phyloP scores from a whole-genome alignment of 1,140 invertebrate genomes.

The Zaprionus capensis region DNA sequence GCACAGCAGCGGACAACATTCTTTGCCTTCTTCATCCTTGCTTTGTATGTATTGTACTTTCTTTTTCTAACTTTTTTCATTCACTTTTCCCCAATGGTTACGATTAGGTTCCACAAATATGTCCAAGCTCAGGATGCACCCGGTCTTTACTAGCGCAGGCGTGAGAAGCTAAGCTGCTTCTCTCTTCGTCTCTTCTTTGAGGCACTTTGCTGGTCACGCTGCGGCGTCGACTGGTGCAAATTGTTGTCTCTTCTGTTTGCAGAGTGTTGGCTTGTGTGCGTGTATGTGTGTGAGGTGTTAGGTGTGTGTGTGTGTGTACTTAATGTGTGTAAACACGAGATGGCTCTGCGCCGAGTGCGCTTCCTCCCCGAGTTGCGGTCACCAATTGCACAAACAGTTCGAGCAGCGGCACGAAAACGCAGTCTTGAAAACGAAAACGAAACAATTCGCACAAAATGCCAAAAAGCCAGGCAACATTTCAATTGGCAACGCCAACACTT shows the following conservation, averaged over 20 bases:
- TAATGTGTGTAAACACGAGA: conserved; percentile 28
- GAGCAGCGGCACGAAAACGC: background rate
- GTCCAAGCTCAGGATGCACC: background rate
- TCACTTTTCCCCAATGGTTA: too few relatives aligned
- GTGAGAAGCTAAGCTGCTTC: background rate
- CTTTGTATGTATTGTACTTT: background rate
- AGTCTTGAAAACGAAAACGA: conserved; percentile 29
- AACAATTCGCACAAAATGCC: conserved; percentile 66
- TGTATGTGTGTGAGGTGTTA: background rate
- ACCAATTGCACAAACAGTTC: background rate
- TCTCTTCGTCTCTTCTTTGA: background rate
- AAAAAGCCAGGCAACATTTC: conserved; percentile 62
- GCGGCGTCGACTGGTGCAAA: conserved; percentile 19
- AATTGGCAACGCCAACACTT: conserved; percentile 63
- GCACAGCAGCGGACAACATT: background rate
- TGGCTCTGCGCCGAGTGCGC: conserved; percentile 7
- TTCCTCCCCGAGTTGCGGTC: conserved; percentile 2
- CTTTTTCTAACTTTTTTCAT: too few relatives aligned
- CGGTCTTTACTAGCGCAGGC: background rate
- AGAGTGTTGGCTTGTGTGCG: background rate
- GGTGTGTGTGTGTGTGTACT: background rate
- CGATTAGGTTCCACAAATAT: too few relatives aligned
- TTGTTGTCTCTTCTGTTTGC: conserved; percentile 5
- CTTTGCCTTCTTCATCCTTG: background rate
- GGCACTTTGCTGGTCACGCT: background rate